Conservation (phyloP, 2,888 invertebrate species). For the Caenorhabditis afra region DNA sequence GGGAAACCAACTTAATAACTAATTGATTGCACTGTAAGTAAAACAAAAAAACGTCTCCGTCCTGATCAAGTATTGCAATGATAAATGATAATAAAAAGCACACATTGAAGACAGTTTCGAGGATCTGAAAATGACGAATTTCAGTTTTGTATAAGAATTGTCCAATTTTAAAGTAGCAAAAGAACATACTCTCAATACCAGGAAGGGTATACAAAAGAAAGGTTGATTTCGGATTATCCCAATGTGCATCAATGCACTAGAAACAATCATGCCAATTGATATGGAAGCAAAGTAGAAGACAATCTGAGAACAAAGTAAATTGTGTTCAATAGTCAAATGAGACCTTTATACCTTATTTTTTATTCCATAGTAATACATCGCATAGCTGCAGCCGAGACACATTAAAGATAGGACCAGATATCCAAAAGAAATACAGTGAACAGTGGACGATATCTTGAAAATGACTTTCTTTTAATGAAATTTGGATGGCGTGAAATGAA, state of each 20-base stretch:
- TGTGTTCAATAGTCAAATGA: no score
- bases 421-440: slow-evolving; percentile 41
- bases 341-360: slow-evolving; percentile 6
- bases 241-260: slow-evolving; percentile 55
- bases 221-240: slow-evolving; percentile 59
- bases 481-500: no score
- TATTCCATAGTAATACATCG: slow-evolving; percentile 32
- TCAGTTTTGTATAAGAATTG: no score
- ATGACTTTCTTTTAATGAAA: neutral
- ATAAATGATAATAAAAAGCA: slow-evolving; percentile 28
- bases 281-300: slow-evolving; percentile 29
- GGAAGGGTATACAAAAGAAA: slow-evolving; percentile 63
- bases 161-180: no score
- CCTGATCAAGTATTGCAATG: slow-evolving; percentile 36
- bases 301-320: no score
- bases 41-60: slow-evolving; percentile 31
- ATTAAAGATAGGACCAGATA: slow-evolving; percentile 30
- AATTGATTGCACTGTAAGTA: slow-evolving; percentile 32
- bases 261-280: slow-evolving; percentile 34
- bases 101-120: slow-evolving; percentile 55
- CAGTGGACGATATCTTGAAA: no score
- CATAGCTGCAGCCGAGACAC: slow-evolving; percentile 5
- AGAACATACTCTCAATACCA: slow-evolving; percentile 58
- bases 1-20: slow-evolving; percentile 5
- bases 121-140: slow-evolving; percentile 60